Evolutionary conservation across 2,888 invertebrate species (phyloP).

Genomic region (Megastigmus dorsalis): DNA sequence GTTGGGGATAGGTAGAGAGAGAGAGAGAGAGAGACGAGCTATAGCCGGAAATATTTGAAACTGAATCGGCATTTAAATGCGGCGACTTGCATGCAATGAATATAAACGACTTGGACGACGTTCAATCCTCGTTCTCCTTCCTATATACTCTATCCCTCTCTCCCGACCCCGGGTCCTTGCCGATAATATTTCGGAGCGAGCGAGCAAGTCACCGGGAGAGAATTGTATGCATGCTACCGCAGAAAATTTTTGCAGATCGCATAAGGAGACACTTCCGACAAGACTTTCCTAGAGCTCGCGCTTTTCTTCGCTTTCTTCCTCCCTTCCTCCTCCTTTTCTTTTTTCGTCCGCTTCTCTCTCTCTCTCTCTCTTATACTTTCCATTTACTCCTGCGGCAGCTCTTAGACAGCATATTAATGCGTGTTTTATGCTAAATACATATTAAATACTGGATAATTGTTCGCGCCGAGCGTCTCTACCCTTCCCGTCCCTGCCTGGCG

Average conservation of each 20-base stretch:
- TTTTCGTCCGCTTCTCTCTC: background rate
- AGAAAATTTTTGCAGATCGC: slow-evolving; percentile 36
- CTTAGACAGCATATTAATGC: slow-evolving; percentile 23
- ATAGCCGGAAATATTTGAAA: slow-evolving; percentile 53
- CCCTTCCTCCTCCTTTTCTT: slow-evolving; percentile 8
- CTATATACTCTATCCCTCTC: no score
- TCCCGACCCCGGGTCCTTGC: no score
- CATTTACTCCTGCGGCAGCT: background rate
- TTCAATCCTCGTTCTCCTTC: slow-evolving; percentile 52
- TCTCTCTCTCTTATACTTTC: slow-evolving; percentile 6
- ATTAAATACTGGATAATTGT: slow-evolving; percentile 29
- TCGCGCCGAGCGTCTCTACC: no score
- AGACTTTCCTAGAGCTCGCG: slow-evolving; percentile 2
- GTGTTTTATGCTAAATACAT: slow-evolving; percentile 24
- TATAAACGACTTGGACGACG: slow-evolving; percentile 53
- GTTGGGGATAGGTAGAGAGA: no score
- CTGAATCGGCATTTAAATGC: slow-evolving; percentile 53
- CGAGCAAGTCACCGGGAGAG: background rate
- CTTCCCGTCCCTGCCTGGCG: background rate
- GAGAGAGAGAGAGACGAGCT: no score
- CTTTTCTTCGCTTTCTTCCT: background rate
- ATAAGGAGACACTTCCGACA: slow-evolving; percentile 23
- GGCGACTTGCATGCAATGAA: slow-evolving; percentile 51
- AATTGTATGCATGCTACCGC: slow-evolving; percentile 13
- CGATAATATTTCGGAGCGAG: slow-evolving; percentile 14